Conservation (phyloP, 2,888 invertebrate genomes). For the Pseudanteris insignis region DNA sequence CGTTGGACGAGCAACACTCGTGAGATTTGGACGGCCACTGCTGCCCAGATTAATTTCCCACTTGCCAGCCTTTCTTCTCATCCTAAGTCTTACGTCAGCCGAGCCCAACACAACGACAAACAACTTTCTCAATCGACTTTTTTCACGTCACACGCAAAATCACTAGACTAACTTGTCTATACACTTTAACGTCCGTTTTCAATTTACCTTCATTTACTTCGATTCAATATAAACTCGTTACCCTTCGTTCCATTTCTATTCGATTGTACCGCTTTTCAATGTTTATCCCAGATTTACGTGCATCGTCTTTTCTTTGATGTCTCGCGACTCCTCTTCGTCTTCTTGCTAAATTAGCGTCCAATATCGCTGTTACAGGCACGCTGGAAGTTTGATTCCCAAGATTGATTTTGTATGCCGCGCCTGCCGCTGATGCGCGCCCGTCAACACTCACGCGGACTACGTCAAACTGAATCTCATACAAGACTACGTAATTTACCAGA, state of each 20-base stretch:
- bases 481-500: slow-evolving; percentile 39
- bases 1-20: not conserved
- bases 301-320: slow-evolving; percentile 36
- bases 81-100: no score
- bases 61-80: no score
- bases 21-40: no score
- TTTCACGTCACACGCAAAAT: slow-evolving; percentile 2
- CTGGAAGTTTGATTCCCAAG: slow-evolving; percentile 61
- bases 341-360: slow-evolving; percentile 31
- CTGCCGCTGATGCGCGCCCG: slow-evolving; percentile 51
- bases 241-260: slow-evolving; percentile 38
- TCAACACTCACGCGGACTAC: slow-evolving; percentile 43
- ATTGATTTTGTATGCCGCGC: slow-evolving; percentile 59
- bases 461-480: slow-evolving; percentile 44
- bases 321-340: slow-evolving; percentile 14
- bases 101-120: no score
- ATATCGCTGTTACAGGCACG: slow-evolving; percentile 52
- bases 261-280: slow-evolving; percentile 25
- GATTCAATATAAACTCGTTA: slow-evolving; percentile 35
- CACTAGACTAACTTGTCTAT: slow-evolving; percentile 18
- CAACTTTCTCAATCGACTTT: not conserved
- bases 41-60: not conserved
- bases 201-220: slow-evolving; percentile 25
- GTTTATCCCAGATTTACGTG: slow-evolving; percentile 40
- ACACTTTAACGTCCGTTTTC: slow-evolving; percentile 30